Conservation (phyloP, 2,113 vertebrate species). For the Cephalopholis sonnerati region DNA sequence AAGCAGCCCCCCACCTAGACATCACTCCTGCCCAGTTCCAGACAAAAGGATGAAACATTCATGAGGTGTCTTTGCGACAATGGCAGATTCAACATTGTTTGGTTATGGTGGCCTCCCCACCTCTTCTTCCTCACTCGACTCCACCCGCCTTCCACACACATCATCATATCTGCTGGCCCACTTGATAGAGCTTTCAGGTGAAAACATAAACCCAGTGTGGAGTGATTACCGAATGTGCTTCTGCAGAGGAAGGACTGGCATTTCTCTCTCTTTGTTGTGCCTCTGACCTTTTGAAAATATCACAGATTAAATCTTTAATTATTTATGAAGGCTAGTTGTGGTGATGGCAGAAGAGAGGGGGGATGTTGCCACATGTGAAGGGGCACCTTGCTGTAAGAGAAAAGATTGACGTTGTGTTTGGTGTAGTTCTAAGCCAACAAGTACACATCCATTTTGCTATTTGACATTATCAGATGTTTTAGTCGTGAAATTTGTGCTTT, state of each 20-base stretch:
- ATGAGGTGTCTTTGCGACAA: slow-evolving; percentile 55
- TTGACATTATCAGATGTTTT: slow-evolving; percentile 1
- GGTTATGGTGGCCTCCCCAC: slow-evolving; percentile 18
- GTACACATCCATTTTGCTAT: neutral
- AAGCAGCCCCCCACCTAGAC: neutral
- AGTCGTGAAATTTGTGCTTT: neutral
- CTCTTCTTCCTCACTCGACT: neutral
- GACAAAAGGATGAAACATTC: slow-evolving; percentile 73
- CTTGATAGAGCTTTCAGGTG: slow-evolving; percentile 59
- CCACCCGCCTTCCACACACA: neutral
- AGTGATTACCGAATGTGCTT: slow-evolving; percentile 63
- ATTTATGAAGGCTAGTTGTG: slow-evolving; percentile 90
- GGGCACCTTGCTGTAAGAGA: slow-evolving; percentile 22
- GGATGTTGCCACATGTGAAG: slow-evolving; percentile 75
- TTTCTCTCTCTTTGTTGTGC: slow-evolving; percentile 87
- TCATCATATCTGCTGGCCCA: slow-evolving; percentile 50
- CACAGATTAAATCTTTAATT: slow-evolving; percentile 97
- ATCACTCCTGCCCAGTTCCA: slow-evolving; percentile 36
- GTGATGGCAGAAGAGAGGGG: slow-evolving; percentile 58
- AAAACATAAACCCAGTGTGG: slow-evolving; percentile 62
- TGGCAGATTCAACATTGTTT: slow-evolving; percentile 58
- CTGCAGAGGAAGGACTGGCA: slow-evolving; percentile 72
- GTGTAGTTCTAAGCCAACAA: neutral
- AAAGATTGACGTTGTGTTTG: slow-evolving; percentile 6
- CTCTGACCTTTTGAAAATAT: slow-evolving; percentile 95